These are phyloP conservation scores for Calidris pugnax DNA, from an alignment of 2,113 vertebrate genomes.

Conservation along the genomic window DNA sequence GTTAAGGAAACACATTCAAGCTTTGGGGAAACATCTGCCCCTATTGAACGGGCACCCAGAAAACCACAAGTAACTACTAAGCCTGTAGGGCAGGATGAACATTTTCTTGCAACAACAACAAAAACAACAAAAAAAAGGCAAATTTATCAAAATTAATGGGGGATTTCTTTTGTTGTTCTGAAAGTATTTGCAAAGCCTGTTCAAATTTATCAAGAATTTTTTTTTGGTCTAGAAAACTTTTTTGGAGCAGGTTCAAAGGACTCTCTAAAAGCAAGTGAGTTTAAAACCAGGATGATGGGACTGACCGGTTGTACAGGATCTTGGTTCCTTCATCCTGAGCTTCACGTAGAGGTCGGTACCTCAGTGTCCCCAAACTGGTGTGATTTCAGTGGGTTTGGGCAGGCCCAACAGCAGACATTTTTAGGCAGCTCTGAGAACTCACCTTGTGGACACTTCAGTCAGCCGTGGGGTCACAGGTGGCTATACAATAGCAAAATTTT, in stretches of 20 bases:
- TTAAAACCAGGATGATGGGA: background rate
- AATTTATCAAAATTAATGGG: background rate
- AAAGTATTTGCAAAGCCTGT: background rate
- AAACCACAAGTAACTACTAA: background rate
- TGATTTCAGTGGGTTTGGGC: background rate
- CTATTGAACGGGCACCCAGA: background rate
- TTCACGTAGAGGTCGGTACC: background rate
- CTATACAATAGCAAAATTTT: background rate
- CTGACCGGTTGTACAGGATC: background rate
- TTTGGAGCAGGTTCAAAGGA: background rate
- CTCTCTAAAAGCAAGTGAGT: background rate
- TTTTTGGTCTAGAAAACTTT: background rate
- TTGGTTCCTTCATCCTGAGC: background rate
- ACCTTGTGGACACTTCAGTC: background rate
- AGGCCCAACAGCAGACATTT: background rate
- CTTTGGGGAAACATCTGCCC: fast-evolving
- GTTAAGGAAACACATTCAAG: background rate
- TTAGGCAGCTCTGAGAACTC: background rate
- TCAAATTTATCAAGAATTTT: background rate
- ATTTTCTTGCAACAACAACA: too few species aligned
- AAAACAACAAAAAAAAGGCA: background rate
- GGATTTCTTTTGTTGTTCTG: background rate
- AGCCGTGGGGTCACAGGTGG: background rate
- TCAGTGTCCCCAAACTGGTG: background rate
- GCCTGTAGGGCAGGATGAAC: background rate